A percentile compares a stretch with the other conserved stretches of the same genome.
Evolutionary conservation across 2,113 vertebrate genomes (phyloP).

Genomic region (Beaufortia kweichowensis): DNA sequence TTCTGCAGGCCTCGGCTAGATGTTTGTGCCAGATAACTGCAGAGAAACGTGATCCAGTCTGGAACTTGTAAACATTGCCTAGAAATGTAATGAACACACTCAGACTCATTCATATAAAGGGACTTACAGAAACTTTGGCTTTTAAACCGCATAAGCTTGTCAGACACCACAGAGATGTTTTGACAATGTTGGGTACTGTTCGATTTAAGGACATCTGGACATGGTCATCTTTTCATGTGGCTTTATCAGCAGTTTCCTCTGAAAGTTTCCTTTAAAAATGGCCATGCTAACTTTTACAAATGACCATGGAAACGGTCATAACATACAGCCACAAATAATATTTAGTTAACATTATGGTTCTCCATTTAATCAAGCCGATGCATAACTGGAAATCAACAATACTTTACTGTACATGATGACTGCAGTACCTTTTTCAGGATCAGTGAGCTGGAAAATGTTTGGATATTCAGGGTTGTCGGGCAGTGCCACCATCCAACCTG

Average conservation of each 20-base stretch:
- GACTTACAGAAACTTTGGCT: neutral
- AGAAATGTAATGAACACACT: conserved; percentile 4
- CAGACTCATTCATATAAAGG: conserved; percentile 13
- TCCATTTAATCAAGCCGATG: too few species aligned
- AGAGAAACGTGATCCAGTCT: conserved; percentile 91
- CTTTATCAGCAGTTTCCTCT: too few species aligned
- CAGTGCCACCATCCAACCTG: conserved; percentile 92
- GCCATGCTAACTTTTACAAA: too few species aligned
- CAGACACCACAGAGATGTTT: neutral
- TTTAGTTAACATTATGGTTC: too few species aligned
- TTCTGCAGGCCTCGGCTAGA: conserved; percentile 90
- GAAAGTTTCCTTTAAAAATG: too few species aligned
- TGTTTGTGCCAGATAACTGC: conserved; percentile 97
- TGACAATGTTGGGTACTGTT: neutral
- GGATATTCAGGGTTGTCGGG: conserved; percentile 90
- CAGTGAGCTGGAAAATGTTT: conserved; percentile 93
- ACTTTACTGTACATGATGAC: neutral
- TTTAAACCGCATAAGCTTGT: neutral
- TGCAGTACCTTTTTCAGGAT: conserved; percentile 88
- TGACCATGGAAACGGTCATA: too few species aligned
- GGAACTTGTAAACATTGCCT: conserved; percentile 99
- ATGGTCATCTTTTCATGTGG: too few species aligned
- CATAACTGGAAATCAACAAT: too few species aligned
- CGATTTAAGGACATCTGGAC: too few species aligned
- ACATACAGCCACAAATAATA: neutral